phyloP scores from a whole-genome alignment of 2,888 invertebrate species.

The Crioceris asparagi region DNA sequence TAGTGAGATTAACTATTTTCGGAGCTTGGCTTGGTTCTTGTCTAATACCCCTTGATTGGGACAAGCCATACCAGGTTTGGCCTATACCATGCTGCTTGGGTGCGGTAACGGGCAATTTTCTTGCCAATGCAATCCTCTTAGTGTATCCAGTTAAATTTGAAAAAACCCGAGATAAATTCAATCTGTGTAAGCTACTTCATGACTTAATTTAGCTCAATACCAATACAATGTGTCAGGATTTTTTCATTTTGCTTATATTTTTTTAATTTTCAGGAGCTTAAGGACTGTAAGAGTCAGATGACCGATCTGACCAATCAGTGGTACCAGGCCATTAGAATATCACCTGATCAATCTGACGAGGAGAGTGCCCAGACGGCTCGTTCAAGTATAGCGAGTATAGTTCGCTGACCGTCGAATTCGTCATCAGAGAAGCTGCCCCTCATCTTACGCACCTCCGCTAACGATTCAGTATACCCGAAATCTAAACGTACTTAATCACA shows the following conservation, averaged over 20 bases:
- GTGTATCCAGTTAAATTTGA: not conserved
- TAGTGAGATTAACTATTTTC: slow-evolving; percentile 48
- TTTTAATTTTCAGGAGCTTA: slow-evolving; percentile 58
- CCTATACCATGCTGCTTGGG: slow-evolving; percentile 62
- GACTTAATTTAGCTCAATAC: no score
- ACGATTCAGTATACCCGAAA: no score
- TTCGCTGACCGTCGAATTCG: slow-evolving; percentile 36
- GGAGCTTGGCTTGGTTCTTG: slow-evolving; percentile 80
- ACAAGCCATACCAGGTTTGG: slow-evolving; percentile 79
- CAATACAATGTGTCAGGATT: no score
- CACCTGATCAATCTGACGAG: slow-evolving; percentile 77
- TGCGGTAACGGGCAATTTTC: slow-evolving; percentile 50
- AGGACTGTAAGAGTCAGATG: slow-evolving; percentile 95
- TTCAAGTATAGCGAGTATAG: slow-evolving; percentile 38
- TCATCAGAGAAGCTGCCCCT: no score
- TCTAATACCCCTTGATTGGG: slow-evolving; percentile 85
- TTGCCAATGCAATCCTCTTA: slow-evolving; percentile 17
- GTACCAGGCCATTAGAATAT: slow-evolving; percentile 91
- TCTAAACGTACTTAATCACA: no score
- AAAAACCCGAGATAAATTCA: not conserved
- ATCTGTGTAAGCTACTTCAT: not conserved
- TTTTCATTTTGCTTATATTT: not conserved
- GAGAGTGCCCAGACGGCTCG: slow-evolving; percentile 40
- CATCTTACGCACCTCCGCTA: no score
- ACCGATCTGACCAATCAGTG: slow-evolving; percentile 92